Percentiles rank a stretch among this genome's conserved stretches.
phyloP scores from a whole-genome alignment of 2,888 invertebrate species.

The Latrodectus elegans region DNA sequence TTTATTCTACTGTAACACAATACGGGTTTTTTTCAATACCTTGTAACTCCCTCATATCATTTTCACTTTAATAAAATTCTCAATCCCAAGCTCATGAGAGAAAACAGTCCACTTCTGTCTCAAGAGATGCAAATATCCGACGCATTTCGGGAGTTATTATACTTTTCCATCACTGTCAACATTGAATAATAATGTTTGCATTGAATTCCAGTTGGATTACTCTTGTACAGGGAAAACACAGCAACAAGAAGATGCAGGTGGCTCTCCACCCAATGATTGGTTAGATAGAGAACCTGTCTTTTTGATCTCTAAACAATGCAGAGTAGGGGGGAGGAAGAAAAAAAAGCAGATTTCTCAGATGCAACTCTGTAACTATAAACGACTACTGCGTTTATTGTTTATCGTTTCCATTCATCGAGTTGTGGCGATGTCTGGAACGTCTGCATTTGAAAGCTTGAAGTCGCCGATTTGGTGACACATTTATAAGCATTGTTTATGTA shows the following conservation, averaged over 20 bases:
- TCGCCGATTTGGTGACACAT: too few relatives aligned
- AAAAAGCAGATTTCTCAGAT: not conserved
- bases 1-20: too few relatives aligned
- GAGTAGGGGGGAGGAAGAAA: not conserved
- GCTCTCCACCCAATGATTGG: not conserved
- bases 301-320: conserved; percentile 23
- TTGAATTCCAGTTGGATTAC: not conserved
- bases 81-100: too few relatives aligned
- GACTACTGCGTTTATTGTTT: conserved; percentile 4
- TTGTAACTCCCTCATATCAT: too few relatives aligned
- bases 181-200: not conserved
- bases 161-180: not conserved
- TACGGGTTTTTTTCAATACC: too few relatives aligned
- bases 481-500: too few relatives aligned
- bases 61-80: too few relatives aligned
- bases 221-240: conserved; percentile 1
- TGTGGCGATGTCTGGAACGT: not conserved
- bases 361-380: conserved; percentile 5
- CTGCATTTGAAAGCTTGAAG: too few relatives aligned
- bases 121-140: too few relatives aligned
- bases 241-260: not conserved
- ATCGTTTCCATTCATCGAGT: not conserved
- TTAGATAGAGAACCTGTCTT: conserved; percentile 12
- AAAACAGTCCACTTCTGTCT: too few relatives aligned
- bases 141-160: too few relatives aligned